phyloP scores from a whole-genome alignment of 2,113 vertebrate species.

The Psittacula cyanocephala region DNA sequence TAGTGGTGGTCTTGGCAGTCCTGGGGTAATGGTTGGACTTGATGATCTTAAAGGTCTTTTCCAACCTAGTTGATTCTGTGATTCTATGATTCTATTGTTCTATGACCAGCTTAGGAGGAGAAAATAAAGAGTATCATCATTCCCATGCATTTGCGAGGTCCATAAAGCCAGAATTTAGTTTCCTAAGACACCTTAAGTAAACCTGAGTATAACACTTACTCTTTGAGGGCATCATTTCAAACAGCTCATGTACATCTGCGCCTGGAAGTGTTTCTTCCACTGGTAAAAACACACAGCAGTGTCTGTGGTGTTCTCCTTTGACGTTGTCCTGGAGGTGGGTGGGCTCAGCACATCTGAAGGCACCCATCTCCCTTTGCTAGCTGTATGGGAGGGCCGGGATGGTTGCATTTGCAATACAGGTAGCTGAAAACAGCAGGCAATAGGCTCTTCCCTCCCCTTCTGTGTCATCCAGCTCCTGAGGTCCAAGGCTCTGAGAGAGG shows the following conservation, averaged over 20 bases:
- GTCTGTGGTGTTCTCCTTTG: neutral
- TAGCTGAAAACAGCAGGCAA: neutral
- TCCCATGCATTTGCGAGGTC: slow-evolving; percentile 2
- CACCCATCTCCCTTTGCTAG: neutral
- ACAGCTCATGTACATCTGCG: neutral
- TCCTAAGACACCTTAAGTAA: slow-evolving; percentile 20
- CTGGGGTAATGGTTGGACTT: neutral
- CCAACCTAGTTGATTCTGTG: neutral
- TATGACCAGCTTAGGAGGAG: neutral
- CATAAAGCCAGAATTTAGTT: slow-evolving; percentile 42
- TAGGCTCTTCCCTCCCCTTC: neutral
- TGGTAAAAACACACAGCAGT: neutral
- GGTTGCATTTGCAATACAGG: neutral
- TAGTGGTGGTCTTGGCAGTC: neutral
- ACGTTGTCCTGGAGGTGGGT: fast-evolving
- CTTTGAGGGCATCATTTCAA: neutral
- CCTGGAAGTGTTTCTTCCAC: neutral
- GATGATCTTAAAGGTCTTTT: neutral
- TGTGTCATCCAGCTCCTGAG: neutral
- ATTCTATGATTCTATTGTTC: neutral
- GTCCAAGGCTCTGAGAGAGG: neutral
- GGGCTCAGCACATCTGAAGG: neutral
- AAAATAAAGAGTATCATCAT: neutral
- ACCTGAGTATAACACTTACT: neutral
- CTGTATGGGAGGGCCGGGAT: neutral